phyloP scores from a whole-genome alignment of 1,140 invertebrate species.

The Dufourea novaeangliae region DNA sequence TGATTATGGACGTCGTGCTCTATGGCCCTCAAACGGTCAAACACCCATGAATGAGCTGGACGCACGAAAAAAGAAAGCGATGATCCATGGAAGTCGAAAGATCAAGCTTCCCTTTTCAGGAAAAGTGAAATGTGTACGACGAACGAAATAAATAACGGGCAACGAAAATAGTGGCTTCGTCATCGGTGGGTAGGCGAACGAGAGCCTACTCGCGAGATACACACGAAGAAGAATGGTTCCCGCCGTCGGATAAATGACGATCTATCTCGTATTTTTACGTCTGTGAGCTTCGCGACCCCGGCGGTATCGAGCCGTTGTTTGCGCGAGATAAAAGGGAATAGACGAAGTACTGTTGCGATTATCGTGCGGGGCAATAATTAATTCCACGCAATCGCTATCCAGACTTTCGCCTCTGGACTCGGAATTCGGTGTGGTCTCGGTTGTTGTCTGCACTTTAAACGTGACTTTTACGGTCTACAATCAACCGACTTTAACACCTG shows the following conservation, averaged over 20 bases:
- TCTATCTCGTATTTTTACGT: background rate
- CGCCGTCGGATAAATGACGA: constrained; percentile 12
- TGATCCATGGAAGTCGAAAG: background rate
- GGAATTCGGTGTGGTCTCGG: background rate
- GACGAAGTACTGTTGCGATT: constrained; percentile 14
- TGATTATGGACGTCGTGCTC: no score
- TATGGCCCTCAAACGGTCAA: background rate
- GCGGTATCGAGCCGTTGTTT: background rate
- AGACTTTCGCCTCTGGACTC: background rate
- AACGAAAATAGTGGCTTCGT: constrained; percentile 27
- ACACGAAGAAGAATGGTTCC: background rate
- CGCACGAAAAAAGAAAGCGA: background rate
- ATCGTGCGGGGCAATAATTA: constrained; percentile 18
- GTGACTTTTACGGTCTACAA: background rate
- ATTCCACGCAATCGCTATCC: background rate
- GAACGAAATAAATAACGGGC: background rate
- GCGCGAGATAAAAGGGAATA: constrained; percentile 16
- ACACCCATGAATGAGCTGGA: no score
- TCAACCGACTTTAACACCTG: no score
- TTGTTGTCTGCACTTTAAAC: background rate
- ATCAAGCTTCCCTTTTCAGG: background rate
- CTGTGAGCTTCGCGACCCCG: background rate
- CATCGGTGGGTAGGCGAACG: constrained; percentile 23
- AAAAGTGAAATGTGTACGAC: no score
- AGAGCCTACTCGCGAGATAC: background rate